A percentile compares a stretch with the other conserved stretches of the same genome.
Evolutionary conservation across 2,797 vertebrate species (phyloP).

Genomic region (Cryptoprocta ferox): DNA sequence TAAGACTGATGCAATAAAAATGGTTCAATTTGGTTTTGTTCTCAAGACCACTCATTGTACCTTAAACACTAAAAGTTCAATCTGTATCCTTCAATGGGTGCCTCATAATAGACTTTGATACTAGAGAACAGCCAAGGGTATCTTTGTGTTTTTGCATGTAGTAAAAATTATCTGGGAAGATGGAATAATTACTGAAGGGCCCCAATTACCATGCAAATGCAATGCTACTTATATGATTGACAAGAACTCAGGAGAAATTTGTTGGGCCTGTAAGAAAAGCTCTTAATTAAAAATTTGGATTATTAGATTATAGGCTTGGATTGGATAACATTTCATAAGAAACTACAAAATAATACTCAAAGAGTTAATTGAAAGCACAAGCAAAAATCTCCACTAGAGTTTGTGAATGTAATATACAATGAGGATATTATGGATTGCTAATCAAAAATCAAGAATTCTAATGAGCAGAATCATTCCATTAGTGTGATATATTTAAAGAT

Average conservation of each 20-base stretch:
- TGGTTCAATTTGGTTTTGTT: not conserved
- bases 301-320: not conserved
- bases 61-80: not conserved
- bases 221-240: not conserved
- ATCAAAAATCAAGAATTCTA: constrained; percentile 9
- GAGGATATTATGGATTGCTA: not conserved
- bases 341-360: not conserved
- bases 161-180: not conserved
- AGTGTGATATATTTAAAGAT: not conserved
- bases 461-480: not conserved
- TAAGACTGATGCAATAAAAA: not conserved
- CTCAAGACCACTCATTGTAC: not conserved
- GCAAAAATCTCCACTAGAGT: not conserved
- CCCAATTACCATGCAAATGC: not conserved
- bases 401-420: not conserved
- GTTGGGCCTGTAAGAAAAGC: not conserved
- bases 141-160: not conserved
- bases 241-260: not conserved
- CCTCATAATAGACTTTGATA: not conserved
- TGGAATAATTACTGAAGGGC: not conserved
- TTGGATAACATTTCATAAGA: not conserved
- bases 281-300: not conserved
- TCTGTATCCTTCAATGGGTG: not conserved
- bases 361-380: not conserved
- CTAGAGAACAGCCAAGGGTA: not conserved